Evolutionary conservation across 2,797 vertebrate genomes (phyloP), one percentile per base, ranked within the genome.

Genomic region (Choloepus didactylus): DNA sequence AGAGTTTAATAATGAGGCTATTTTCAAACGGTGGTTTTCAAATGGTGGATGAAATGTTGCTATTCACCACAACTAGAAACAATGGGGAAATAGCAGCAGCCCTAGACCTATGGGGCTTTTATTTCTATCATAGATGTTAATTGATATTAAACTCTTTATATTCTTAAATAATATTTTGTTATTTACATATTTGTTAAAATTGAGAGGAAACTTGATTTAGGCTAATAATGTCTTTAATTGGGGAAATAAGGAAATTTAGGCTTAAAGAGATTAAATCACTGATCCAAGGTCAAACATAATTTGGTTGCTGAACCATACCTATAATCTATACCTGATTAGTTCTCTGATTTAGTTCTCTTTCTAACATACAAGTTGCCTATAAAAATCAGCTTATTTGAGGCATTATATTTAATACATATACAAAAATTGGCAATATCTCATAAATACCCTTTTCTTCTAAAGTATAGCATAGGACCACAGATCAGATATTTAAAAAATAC

Each of bases 21-120:
- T n/a, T 69, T 35, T 35, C 35, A 35, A 35, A 35, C 35, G 35
- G 35, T 35, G 35, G 35, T 35, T 54, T 93, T 72, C 2, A 46
- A 87, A 49, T n/a, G 11, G 41, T 59, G 3, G 1, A 62, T 2
- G 60, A 8, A 12, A 46, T 81, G 35, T 29, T 79, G 15, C 6
- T 79, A 25, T 79, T 84, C 31, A 23, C n/a, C 77, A 67, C 60
- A 94, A 70, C 38, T 56, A 69, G 54, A 94, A 88, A 67, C 27
- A 88, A 69, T 9, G 67, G 29, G 41, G 64, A 81, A 91, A 54
- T 91, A 14, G 89, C 60, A 38, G 56, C 9, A 72, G 29, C 5
- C 5, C 3, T 38, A 72, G 16, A 14, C 72, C 12, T 82, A 27
- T 72, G 27, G 3, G 44, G 9, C 12, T 62, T 80, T 75, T 18